Evolutionary conservation across 2,888 invertebrate genomes (phyloP).

Genomic region (Falcaria lacertinaria): DNA sequence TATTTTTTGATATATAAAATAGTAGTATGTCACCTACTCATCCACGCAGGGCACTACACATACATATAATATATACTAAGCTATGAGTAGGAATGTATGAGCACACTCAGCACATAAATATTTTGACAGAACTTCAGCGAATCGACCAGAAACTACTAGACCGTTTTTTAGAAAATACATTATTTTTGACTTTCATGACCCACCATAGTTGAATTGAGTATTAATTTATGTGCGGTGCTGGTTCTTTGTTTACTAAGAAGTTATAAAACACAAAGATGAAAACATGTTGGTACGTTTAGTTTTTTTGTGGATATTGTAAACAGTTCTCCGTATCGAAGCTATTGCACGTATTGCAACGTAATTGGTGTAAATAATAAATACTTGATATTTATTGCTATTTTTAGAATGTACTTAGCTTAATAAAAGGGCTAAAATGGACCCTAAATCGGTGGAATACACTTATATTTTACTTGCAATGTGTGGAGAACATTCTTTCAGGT

Average conservation of each 20-base stretch:
- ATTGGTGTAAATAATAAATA: neutral
- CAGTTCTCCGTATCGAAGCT: neutral
- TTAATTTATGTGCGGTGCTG: neutral
- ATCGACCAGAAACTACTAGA: neutral
- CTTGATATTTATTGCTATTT: neutral
- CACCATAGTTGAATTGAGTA: neutral
- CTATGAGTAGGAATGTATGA: neutral
- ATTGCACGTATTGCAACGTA: neutral
- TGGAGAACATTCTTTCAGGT: neutral
- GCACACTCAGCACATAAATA: neutral
- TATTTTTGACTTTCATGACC: neutral
- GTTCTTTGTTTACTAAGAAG: slow-evolving; percentile 5
- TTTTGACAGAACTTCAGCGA: neutral
- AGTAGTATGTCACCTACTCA: no score
- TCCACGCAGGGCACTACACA: slow-evolving; percentile 1
- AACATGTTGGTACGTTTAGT: neutral
- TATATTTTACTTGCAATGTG: neutral
- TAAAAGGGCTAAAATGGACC: no score
- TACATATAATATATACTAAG: neutral
- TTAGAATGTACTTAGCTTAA: no score
- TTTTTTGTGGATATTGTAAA: neutral
- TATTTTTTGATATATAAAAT: slow-evolving; percentile 53
- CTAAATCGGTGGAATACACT: no score
- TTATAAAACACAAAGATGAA: slow-evolving; percentile 1
- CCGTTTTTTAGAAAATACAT: neutral